Percentiles rank a stretch among this genome's conserved stretches.
These are phyloP conservation scores for Anisognathus igniventris DNA, from an alignment of 2,797 vertebrate species.

Conservation along the genomic window DNA sequence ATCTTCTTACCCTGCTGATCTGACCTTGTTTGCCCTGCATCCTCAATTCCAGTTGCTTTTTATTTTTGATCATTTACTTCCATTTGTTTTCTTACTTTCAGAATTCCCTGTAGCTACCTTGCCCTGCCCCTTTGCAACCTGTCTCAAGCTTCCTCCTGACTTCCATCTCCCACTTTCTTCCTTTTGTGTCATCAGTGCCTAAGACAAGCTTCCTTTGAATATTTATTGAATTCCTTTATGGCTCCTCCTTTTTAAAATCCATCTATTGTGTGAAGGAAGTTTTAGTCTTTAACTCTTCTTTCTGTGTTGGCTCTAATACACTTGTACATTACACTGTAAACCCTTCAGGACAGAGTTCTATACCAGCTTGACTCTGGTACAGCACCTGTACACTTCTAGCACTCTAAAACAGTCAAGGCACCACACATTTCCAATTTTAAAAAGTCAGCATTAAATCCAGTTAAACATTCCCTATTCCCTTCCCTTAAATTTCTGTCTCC, in stretches of 20 bases:
- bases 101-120: not conserved
- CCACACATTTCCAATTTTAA: not conserved
- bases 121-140: not conserved
- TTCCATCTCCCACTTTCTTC: not conserved
- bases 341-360: constrained; percentile 18
- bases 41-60: not conserved
- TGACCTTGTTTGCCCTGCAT: not conserved
- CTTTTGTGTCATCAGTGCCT: not conserved
- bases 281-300: not conserved
- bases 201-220: not conserved
- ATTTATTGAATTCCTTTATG: not conserved
- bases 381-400: not conserved
- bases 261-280: not conserved
- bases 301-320: not conserved
- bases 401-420: not conserved
- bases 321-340: not conserved
- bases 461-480: not conserved
- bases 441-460: not conserved
- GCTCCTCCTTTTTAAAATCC: constrained; percentile 1
- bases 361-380: not conserved
- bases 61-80: not conserved
- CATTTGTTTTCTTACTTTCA: not conserved
- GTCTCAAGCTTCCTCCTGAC: not conserved
- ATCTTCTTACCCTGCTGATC: constrained; percentile 1
- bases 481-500: not conserved